phyloP scores from a whole-genome alignment of 1,140 invertebrate species.

The Hypothenemus hampei region DNA sequence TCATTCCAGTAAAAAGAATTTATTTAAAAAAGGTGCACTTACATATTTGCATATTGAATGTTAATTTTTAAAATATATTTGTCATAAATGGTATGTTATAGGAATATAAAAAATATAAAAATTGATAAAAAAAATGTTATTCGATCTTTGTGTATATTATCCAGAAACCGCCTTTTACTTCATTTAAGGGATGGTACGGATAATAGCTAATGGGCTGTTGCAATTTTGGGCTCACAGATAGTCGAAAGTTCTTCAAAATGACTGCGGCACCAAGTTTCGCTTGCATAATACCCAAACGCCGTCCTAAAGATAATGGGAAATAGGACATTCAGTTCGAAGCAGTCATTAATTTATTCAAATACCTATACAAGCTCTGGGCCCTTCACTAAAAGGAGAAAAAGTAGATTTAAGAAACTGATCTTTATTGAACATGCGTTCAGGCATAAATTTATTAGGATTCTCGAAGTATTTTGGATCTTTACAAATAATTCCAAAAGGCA shows the following conservation, averaged over 20 bases:
- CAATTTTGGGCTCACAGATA: constrained; percentile 12
- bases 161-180: constrained; percentile 14
- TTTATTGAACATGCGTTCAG: constrained; percentile 50
- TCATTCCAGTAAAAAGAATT: too few species aligned
- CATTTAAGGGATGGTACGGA: constrained; percentile 8
- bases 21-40: too few species aligned
- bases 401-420: neutral
- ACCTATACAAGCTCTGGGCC: constrained; percentile 14
- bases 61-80: too few species aligned
- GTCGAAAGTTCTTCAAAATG: constrained; percentile 13
- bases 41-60: too few species aligned
- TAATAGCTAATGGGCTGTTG: constrained; percentile 1
- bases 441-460: constrained; percentile 54
- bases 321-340: too few species aligned
- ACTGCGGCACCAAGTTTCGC: constrained; percentile 6
- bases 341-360: too few species aligned
- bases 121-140: too few species aligned
- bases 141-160: constrained; percentile 17
- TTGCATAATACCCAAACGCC: constrained; percentile 17
- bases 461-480: constrained; percentile 56
- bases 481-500: constrained; percentile 53
- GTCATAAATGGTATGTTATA: too few species aligned
- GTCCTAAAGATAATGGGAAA: too few species aligned
- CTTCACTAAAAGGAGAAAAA: constrained; percentile 7
- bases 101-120: too few species aligned